phyloP scores from a whole-genome alignment of 1,140 invertebrate genomes.

The Trypoxylus dichotomus region DNA sequence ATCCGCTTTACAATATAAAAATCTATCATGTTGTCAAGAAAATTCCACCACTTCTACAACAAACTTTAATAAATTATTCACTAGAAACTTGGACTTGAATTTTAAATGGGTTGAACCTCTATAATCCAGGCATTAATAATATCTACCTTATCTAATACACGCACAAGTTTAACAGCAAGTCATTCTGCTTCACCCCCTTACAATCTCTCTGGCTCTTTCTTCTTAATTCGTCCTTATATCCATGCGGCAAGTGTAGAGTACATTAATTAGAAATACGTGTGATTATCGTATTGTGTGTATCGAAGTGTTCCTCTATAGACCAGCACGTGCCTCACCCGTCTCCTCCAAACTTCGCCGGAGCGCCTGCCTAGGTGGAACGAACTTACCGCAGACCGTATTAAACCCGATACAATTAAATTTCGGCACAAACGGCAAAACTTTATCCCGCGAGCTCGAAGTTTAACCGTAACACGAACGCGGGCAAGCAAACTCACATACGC shows the following conservation, averaged over 20 bases:
- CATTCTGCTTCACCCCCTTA: too few species aligned
- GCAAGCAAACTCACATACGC: not conserved
- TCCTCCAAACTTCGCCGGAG: not conserved
- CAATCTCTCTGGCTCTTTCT: too few species aligned
- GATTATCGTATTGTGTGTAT: not conserved
- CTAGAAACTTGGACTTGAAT: too few species aligned
- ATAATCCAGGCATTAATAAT: too few species aligned
- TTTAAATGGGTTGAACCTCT: too few species aligned
- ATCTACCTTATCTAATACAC: too few species aligned
- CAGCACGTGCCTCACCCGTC: not conserved
- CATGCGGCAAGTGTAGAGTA: not conserved
- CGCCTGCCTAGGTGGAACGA: not conserved
- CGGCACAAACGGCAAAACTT: not conserved
- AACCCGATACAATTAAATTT: not conserved
- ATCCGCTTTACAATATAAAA: too few species aligned
- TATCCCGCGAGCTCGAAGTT: not conserved
- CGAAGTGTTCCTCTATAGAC: not conserved
- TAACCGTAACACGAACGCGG: not conserved
- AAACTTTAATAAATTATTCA: too few species aligned
- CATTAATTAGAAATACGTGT: not conserved
- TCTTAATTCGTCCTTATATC: too few species aligned
- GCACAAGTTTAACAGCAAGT: too few species aligned
- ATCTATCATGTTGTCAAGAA: too few species aligned
- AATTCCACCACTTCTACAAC: too few species aligned
- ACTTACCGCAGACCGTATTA: not conserved